Evolutionary conservation across 2,888 invertebrate genomes (phyloP).

Genomic region (Hanleya hanleyi): DNA sequence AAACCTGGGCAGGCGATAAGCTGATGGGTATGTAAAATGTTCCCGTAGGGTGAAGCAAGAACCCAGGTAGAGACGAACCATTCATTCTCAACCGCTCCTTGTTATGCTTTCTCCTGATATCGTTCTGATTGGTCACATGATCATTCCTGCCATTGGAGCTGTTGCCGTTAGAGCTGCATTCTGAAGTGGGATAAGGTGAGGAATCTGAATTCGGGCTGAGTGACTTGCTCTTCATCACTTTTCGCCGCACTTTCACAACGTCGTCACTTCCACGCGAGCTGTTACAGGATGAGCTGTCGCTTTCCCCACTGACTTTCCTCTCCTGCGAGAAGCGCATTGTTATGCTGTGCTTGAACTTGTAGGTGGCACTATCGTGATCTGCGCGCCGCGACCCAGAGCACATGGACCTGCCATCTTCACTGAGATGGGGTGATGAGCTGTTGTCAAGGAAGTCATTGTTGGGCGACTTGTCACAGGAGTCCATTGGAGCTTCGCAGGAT

Average conservation of each 20-base stretch:
- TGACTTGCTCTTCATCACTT: conserved; percentile 29
- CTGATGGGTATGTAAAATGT: conserved; percentile 88
- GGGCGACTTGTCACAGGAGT: not conserved
- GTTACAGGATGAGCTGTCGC: conserved; percentile 44
- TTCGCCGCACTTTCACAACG: conserved; percentile 38
- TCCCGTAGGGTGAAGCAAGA: conserved; percentile 91
- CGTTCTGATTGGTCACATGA: conserved; percentile 12
- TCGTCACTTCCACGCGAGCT: conserved; percentile 39
- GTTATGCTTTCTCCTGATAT: conserved; percentile 25
- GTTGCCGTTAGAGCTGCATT: conserved; percentile 39
- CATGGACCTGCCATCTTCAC: not conserved
- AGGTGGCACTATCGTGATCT: conserved; percentile 71
- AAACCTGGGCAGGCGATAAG: conserved; percentile 47
- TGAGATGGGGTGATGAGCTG: not conserved
- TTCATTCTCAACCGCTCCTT: not conserved
- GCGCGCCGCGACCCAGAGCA: not conserved
- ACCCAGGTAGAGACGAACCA: conserved; percentile 81
- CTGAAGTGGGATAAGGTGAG: conserved; percentile 43
- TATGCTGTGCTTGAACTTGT: conserved; percentile 96
- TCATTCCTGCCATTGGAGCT: conserved; percentile 11
- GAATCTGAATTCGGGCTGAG: conserved; percentile 36
- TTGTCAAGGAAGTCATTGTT: not conserved
- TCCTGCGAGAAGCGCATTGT: conserved; percentile 84
- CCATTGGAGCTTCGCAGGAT: not conserved
- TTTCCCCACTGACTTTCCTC: conserved; percentile 18